These are phyloP conservation scores for Ophioderma brevispina DNA, from an alignment of 35 echinoderm and acorn worm genomes.

Conservation along the genomic window DNA sequence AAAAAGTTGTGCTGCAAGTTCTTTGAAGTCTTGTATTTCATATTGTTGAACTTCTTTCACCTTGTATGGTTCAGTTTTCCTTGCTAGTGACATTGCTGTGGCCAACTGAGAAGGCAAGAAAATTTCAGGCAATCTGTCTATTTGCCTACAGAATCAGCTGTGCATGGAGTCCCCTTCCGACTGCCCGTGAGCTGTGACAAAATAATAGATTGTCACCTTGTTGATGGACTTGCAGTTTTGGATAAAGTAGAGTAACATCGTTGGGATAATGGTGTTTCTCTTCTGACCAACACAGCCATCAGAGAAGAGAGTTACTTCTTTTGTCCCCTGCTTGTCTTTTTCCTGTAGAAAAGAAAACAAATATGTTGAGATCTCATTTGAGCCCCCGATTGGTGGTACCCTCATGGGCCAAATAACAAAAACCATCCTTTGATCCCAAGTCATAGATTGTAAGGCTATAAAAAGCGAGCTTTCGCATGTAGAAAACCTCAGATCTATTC, in stretches of 20 bases:
- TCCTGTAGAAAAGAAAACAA: not conserved
- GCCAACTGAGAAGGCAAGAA: too few species aligned
- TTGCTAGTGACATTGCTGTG: too few species aligned
- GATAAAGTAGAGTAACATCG: constrained; percentile 33
- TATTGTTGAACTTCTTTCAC: too few species aligned
- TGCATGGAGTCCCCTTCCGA: constrained; percentile 64
- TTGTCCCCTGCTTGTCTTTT: not conserved
- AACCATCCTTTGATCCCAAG: constrained; percentile 23
- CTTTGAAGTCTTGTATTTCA: too few species aligned
- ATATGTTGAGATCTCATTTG: constrained; percentile 45
- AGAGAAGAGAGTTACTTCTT: constrained; percentile 36
- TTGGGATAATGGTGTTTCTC: constrained; percentile 53
- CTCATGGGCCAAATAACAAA: constrained; percentile 46
- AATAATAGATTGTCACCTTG: constrained; percentile 29
- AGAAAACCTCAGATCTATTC: constrained; percentile 35
- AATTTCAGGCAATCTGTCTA: too few species aligned
- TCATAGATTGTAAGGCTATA: constrained; percentile 28
- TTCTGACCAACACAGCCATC: constrained; percentile 71
- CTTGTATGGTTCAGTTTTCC: too few species aligned
- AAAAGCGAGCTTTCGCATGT: constrained; percentile 22
- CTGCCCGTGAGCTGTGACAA: constrained; percentile 55
- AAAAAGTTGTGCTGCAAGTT: too few species aligned
- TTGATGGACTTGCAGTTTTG: not conserved
- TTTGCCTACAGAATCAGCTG: too few species aligned
- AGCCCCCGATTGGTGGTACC: constrained; percentile 16